phyloP scores from a whole-genome alignment of 2,113 vertebrate genomes.

The Prochilodus magdalenae region DNA sequence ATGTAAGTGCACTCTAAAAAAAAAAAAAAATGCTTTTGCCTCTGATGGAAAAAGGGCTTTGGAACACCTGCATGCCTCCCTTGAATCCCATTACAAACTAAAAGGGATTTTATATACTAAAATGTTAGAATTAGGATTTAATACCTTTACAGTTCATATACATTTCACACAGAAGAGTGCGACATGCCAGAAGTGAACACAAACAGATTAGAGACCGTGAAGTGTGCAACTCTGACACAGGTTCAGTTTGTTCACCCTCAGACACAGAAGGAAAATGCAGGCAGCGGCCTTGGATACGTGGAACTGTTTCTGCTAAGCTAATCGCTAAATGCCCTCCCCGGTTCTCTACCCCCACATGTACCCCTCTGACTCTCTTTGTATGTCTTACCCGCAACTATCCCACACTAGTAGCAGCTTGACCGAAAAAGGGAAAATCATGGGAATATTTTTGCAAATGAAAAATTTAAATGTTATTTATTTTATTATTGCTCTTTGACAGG shows the following conservation, averaged over 20 bases:
- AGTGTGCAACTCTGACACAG: not conserved
- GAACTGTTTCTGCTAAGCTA: not conserved
- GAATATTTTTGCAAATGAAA: constrained; percentile 69
- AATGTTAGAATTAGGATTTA: constrained; percentile 49
- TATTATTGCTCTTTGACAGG: constrained; percentile 41
- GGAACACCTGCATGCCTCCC: constrained; percentile 57
- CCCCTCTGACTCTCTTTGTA: constrained; percentile 30
- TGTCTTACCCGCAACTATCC: constrained; percentile 61
- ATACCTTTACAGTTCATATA: constrained; percentile 28
- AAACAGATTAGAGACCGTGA: not conserved
- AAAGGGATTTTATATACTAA: constrained; percentile 51
- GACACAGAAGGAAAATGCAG: not conserved
- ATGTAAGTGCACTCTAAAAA: constrained; percentile 29
- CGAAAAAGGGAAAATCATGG: constrained; percentile 42
- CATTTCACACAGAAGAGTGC: constrained; percentile 28
- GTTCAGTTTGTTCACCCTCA: not conserved
- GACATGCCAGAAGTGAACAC: constrained; percentile 3
- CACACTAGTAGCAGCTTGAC: constrained; percentile 63
- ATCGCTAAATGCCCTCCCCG: constrained; percentile 36
- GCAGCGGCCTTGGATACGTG: not conserved
- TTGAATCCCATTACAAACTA: constrained; percentile 24
- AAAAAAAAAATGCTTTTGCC: constrained; percentile 42
- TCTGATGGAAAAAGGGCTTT: constrained; percentile 53
- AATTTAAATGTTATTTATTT: constrained; percentile 66
- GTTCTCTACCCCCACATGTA: constrained; percentile 19